These are phyloP conservation scores for Anser cygnoides DNA, from an alignment of 2,113 vertebrate species.

Conservation along the genomic window DNA sequence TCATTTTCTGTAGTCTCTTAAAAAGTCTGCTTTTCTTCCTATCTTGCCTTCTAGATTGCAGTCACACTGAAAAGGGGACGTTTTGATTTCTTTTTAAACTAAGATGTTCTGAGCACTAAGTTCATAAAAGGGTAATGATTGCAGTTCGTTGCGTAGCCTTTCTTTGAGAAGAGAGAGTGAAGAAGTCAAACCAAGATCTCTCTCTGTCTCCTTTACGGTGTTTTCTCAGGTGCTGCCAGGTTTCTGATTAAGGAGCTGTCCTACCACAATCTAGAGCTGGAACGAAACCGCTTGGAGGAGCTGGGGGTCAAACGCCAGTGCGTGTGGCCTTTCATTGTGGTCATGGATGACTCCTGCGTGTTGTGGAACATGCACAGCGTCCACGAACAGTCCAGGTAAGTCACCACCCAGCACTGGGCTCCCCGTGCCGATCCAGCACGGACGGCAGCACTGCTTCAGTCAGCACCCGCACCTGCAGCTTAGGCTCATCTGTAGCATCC, in stretches of 20 bases:
- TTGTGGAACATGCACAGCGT: conserved; percentile 88
- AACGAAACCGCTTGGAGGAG: conserved; percentile 92
- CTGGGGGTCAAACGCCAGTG: conserved; percentile 91
- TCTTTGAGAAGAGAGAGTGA: background rate
- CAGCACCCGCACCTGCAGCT: background rate
- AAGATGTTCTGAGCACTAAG: background rate
- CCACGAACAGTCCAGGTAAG: conserved; percentile 81
- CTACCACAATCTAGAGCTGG: conserved; percentile 96
- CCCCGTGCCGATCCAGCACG: background rate
- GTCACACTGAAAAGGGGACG: background rate
- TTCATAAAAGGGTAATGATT: background rate
- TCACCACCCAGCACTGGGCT: fast-evolving
- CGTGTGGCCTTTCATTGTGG: conserved; percentile 94
- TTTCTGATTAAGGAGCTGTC: conserved; percentile 99
- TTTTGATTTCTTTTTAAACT: background rate
- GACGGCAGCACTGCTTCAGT: background rate
- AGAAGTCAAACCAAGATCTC: background rate
- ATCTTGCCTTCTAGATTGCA: background rate
- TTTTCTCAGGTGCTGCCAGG: conserved; percentile 88
- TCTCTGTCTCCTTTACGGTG: background rate
- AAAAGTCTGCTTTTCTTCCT: background rate
- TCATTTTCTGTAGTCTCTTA: background rate
- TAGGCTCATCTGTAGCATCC: background rate
- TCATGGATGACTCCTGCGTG: conserved; percentile 98
- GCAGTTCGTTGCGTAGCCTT: background rate